Conservation (phyloP, 2,888 invertebrate genomes). For the Cerastis leucographa region DNA sequence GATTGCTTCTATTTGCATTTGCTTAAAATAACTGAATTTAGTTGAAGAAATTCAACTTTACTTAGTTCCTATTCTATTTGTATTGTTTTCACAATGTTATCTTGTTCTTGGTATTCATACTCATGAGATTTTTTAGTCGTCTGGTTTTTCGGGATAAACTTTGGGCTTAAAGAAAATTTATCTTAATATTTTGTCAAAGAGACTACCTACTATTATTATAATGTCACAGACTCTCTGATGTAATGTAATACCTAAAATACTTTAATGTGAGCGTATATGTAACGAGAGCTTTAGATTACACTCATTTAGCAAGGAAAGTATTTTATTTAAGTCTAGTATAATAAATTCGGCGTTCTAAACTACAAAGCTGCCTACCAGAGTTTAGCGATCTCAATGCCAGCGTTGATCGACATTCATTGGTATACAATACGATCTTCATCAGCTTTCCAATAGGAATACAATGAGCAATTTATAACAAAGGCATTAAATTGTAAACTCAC, state of each 20-base stretch:
- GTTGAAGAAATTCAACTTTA: slow-evolving; percentile 1
- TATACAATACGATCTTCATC: slow-evolving; percentile 1
- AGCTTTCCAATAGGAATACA: slow-evolving; percentile 18
- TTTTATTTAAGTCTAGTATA: background rate
- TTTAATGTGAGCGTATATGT: slow-evolving; percentile 10
- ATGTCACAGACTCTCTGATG: slow-evolving; percentile 4
- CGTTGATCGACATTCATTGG: background rate
- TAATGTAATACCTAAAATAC: slow-evolving; percentile 34
- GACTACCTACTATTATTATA: slow-evolving; percentile 16
- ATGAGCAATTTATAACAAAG: slow-evolving; percentile 5
- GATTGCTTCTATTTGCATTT: background rate
- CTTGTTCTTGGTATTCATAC: slow-evolving; percentile 25
- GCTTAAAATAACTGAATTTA: background rate
- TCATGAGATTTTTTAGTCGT: slow-evolving; percentile 21
- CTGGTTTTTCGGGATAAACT: slow-evolving; percentile 20
- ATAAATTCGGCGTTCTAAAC: background rate
- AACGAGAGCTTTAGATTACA: slow-evolving; percentile 17
- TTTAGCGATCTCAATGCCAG: background rate
- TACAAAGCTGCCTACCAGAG: background rate
- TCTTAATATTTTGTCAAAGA: slow-evolving; percentile 41
- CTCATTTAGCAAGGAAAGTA: slow-evolving; percentile 16
- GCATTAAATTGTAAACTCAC: slow-evolving; percentile 24
- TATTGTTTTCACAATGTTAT: slow-evolving; percentile 29
- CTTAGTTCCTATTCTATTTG: slow-evolving; percentile 12
- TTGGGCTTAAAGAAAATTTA: slow-evolving; percentile 28